phyloP scores from a whole-genome alignment of 2,113 vertebrate species.

The Hypanus sabinus region DNA sequence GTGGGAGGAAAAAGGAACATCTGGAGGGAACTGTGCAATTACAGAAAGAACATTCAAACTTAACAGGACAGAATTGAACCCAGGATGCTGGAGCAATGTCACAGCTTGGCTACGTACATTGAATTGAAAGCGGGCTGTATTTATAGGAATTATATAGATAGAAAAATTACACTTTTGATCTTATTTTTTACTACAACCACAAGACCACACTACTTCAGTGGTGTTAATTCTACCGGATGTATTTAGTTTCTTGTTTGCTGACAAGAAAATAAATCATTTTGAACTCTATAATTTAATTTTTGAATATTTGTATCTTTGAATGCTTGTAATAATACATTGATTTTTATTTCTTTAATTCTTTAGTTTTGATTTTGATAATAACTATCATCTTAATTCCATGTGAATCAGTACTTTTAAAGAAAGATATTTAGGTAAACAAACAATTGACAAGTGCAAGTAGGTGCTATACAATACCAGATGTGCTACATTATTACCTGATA shows the following conservation, averaged over 20 bases:
- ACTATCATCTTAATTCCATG: neutral
- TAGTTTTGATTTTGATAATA: neutral
- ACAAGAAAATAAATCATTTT: neutral
- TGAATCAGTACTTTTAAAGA: neutral
- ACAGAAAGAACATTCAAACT: too few relatives aligned
- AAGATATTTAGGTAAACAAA: neutral
- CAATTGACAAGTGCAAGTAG: neutral
- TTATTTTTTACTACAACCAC: neutral
- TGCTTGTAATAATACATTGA: neutral
- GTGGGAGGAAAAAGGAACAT: too few relatives aligned
- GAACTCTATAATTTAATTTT: neutral
- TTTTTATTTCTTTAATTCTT: neutral
- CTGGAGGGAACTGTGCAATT: too few relatives aligned
- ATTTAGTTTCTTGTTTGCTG: neutral
- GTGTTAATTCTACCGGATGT: neutral
- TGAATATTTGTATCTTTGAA: neutral
- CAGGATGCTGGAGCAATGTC: too few relatives aligned
- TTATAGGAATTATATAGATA: neutral
- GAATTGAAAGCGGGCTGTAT: neutral
- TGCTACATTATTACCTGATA: neutral
- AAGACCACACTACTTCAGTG: neutral
- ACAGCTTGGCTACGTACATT: neutral
- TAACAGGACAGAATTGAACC: too few relatives aligned
- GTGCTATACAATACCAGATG: neutral
- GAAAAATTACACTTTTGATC: neutral